phyloP scores from a whole-genome alignment of 2,888 invertebrate genomes.

The Drosophila antonietae region DNA sequence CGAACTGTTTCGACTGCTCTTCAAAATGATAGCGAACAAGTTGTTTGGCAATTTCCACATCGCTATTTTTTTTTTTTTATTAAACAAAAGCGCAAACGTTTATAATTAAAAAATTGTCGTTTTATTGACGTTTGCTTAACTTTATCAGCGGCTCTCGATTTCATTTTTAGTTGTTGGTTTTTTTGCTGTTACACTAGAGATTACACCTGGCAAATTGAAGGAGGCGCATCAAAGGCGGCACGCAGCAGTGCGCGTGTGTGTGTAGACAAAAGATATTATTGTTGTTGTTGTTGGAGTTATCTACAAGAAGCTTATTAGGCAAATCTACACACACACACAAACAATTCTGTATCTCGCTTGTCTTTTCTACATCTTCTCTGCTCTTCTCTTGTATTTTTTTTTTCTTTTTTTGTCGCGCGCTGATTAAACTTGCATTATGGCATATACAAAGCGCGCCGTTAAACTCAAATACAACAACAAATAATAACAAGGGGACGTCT shows the following conservation, averaged over 20 bases:
- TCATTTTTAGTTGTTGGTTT: conserved; percentile 30
- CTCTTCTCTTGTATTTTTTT: background rate
- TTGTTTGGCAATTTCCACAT: conserved; percentile 22
- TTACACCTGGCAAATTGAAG: conserved; percentile 73
- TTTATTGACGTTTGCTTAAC: conserved; percentile 72
- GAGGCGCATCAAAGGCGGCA: conserved; percentile 65
- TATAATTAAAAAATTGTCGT: conserved; percentile 72
- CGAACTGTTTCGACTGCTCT: background rate
- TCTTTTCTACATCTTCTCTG: conserved; percentile 2
- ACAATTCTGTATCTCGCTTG: conserved; percentile 28
- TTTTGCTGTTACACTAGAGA: conserved; percentile 59
- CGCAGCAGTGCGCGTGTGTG: background rate
- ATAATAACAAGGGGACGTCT: conserved; percentile 62
- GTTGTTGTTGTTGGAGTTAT: conserved; percentile 53
- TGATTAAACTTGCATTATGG: conserved; percentile 78
- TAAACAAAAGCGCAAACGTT: conserved; percentile 58
- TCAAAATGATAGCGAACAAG: background rate
- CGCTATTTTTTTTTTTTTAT: conserved; percentile 42
- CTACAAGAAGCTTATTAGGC: conserved; percentile 62
- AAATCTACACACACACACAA: conserved; percentile 57
- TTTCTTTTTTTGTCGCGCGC: conserved; percentile 64
- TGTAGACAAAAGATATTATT: conserved; percentile 47
- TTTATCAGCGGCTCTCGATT: conserved; percentile 54
- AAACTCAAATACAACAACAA: conserved; percentile 60
- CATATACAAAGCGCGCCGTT: conserved; percentile 72